A percentile compares a stretch with the other conserved stretches of the same genome.
These are phyloP conservation scores for Allygus modestus DNA, from an alignment of 2,888 invertebrate genomes.

Conservation along the genomic window DNA sequence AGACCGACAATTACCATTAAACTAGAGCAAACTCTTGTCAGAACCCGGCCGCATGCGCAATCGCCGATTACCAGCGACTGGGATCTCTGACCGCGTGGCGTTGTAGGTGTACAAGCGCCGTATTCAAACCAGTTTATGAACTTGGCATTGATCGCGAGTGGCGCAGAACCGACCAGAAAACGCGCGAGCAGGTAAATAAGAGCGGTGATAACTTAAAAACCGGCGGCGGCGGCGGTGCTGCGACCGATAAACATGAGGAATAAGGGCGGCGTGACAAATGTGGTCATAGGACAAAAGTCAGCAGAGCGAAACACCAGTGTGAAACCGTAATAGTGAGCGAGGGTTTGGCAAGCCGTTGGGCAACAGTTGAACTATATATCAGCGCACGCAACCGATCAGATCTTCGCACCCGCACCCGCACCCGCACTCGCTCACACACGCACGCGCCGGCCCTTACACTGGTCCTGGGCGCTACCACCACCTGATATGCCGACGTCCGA, in stretches of 20 bases:
- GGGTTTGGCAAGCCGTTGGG: slow-evolving; percentile 51
- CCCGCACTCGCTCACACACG: slow-evolving; percentile 8
- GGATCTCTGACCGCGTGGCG: not conserved
- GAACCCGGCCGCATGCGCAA: not conserved
- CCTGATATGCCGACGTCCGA: not conserved
- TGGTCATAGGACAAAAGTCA: slow-evolving; percentile 52
- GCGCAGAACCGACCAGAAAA: not conserved
- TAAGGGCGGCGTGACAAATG: slow-evolving; percentile 38
- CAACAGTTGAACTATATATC: slow-evolving; percentile 54
- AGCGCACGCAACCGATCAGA: slow-evolving; percentile 53
- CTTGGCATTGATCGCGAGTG: slow-evolving; percentile 24
- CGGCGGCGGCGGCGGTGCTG: not conserved
- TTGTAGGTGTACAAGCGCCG: slow-evolving; percentile 22
- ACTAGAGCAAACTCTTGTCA: slow-evolving; percentile 1
- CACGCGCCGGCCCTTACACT: slow-evolving; percentile 20
- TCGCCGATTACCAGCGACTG: not conserved
- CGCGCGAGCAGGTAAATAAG: slow-evolving; percentile 31
- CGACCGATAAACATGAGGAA: slow-evolving; percentile 28
- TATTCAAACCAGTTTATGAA: slow-evolving; percentile 50
- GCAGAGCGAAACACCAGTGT: slow-evolving; percentile 38
- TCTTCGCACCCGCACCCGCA: slow-evolving; percentile 57
- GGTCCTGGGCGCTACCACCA: not conserved
- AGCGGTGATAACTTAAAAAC: not conserved
- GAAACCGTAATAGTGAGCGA: slow-evolving; percentile 51
- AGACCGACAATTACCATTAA: slow-evolving; percentile 2